phyloP scores from a whole-genome alignment of 2,888 invertebrate species.

The Caenorhabditis sp. region DNA sequence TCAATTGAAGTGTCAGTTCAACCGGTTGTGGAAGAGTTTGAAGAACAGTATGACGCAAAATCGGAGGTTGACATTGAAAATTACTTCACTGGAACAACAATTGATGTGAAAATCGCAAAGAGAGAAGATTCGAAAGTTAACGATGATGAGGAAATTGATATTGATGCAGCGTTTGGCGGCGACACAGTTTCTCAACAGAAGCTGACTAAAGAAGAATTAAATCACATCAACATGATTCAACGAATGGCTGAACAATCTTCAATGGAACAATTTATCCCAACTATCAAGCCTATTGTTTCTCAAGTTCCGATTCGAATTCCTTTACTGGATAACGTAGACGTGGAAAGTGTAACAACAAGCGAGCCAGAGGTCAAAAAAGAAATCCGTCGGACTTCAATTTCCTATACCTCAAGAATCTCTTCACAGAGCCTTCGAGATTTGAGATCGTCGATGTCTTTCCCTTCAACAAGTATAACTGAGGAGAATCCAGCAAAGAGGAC shows the following conservation, averaged over 20 bases:
- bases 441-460: conserved; percentile 30
- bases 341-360: neutral
- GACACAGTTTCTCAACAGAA: neutral
- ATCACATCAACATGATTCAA: conserved; percentile 2
- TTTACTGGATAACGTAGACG: neutral
- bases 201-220: conserved; percentile 35
- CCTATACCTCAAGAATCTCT: conserved; percentile 35
- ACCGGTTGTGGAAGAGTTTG: neutral
- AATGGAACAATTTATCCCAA: neutral
- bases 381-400: conserved; percentile 28
- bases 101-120: no score
- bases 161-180: no score
- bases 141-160: no score
- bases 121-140: neutral
- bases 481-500: conserved; percentile 11
- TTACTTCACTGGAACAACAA: no score
- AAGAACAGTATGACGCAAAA: neutral
- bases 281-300: neutral
- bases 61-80: conserved; percentile 1
- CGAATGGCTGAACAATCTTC: conserved; percentile 5
- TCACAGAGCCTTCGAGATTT: conserved; percentile 20
- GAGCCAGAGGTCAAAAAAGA: neutral
- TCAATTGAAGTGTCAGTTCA: neutral
- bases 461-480: conserved; percentile 11
- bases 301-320: conserved; percentile 12